phyloP scores from a whole-genome alignment of 2,888 invertebrate species.

The Dilophus febrilis region DNA sequence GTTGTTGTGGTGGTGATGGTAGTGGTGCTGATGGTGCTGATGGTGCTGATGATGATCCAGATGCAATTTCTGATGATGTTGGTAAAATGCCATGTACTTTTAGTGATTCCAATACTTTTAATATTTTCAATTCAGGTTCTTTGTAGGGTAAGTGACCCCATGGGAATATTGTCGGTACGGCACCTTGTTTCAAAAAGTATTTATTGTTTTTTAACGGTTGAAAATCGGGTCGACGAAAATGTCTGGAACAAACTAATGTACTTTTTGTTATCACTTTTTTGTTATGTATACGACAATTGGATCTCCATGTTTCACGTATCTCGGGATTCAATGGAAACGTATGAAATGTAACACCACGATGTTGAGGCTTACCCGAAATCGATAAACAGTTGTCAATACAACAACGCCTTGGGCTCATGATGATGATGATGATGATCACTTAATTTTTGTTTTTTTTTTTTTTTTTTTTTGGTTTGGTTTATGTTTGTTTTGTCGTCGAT shows the following conservation, averaged over 20 bases:
- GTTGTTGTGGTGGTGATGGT: background rate
- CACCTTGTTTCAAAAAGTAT: conserved; percentile 51
- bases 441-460: too few relatives aligned
- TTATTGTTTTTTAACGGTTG: conserved; percentile 50
- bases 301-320: conserved; percentile 44
- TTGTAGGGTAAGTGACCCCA: conserved; percentile 32
- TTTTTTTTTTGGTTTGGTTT: too few relatives aligned
- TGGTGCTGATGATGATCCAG: too few relatives aligned
- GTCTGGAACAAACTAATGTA: conserved; percentile 54
- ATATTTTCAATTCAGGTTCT: conserved; percentile 3
- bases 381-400: conserved; percentile 44
- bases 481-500: too few relatives aligned
- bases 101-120: too few relatives aligned
- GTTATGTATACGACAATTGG: conserved; percentile 38
- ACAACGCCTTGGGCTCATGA: conserved; percentile 46
- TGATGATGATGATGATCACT: conserved; percentile 5
- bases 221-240: conserved; percentile 57
- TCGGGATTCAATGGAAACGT: conserved; percentile 49
- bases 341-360: conserved; percentile 57
- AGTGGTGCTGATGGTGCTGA: too few relatives aligned
- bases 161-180: conserved; percentile 54
- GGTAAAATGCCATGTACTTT: too few relatives aligned
- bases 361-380: conserved; percentile 40
- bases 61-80: too few relatives aligned
- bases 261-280: conserved; percentile 38